Evolutionary conservation across 2,888 invertebrate genomes (phyloP), one percentile per base, ranked within the genome.

Genomic region (Ichneumoninae sp.): DNA sequence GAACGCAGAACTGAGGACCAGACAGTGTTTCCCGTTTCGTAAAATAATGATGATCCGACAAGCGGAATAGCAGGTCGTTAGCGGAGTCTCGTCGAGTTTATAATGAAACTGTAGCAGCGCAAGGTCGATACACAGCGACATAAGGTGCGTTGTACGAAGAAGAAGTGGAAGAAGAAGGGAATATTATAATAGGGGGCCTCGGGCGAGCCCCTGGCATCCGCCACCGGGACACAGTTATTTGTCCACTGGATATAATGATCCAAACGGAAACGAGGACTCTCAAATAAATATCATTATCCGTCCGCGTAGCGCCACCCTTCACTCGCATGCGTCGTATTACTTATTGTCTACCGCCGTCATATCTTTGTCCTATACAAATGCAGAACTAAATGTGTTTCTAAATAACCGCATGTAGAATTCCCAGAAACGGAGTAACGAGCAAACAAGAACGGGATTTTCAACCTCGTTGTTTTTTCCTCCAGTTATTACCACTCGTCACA

Each of bases 181-280:
- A 73, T 30, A 60, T 66, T 50, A 65, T 77, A 60, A 70, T 50
- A 33, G 16, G 6, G 6, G n/a, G 7, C 40, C 26, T 30, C 22
- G 10, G 22, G 36, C 54, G 40, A 65, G 52, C 81, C 76, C 60
- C 71, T 77, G 33, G 80, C 57, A 80, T 83, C 83, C 81, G 76
- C 60, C 81, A 50, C 68, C 76, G 26, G 44, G 22, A 71, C 75
- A 54, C 79, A 40, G 40, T 75, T 54, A 60, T 81, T 71, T 75
- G 36, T 71, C 60, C 70, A 65, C 54, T 54, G 47, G 44, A 77
- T 69, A 63, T 68, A 66, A 77, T 60, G 66, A 73, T 65, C 44
- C 36, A 63, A 81, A 66, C 83, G 83, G 83, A 83, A 83, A 81
- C 83, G 83, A 76, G 76, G 83, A 73, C 66, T 60, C 57, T 60